Percentiles rank a stretch among this genome's conserved stretches.
These are phyloP conservation scores for Craseonycteris thonglongyai DNA, from an alignment of 2,113 vertebrate species.

Conservation along the genomic window DNA sequence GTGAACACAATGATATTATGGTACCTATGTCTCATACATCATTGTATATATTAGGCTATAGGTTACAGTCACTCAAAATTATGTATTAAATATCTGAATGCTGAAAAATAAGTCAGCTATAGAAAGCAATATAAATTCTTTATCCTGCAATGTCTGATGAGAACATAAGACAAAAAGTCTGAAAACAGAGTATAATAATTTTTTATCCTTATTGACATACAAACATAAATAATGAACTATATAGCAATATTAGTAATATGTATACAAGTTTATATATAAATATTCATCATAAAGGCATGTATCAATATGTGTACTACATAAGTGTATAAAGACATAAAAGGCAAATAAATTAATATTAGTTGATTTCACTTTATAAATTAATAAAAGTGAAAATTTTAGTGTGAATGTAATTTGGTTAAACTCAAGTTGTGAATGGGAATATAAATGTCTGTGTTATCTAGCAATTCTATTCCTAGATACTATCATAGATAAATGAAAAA, in stretches of 20 bases:
- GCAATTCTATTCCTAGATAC: not conserved
- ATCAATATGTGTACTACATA: not conserved
- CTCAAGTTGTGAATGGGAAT: not conserved
- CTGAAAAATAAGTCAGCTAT: not conserved
- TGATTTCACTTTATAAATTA: not conserved
- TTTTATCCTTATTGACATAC: not conserved
- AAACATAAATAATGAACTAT: not conserved
- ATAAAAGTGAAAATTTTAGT: not conserved
- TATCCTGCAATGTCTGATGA: not conserved
- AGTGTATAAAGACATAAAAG: not conserved
- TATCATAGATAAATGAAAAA: not conserved
- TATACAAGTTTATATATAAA: not conserved
- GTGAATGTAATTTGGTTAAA: not conserved
- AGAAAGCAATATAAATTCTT: not conserved
- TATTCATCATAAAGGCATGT: not conserved
- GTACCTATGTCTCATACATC: not conserved
- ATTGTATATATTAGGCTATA: not conserved
- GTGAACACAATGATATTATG: not conserved
- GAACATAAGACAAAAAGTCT: not conserved
- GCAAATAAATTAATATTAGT: not conserved
- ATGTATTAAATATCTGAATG: not conserved
- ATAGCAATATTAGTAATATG: not conserved
- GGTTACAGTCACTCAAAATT: not conserved
- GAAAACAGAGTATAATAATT: not conserved
- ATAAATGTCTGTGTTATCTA: not conserved